Evolutionary conservation across 2,797 vertebrate species (phyloP).

Genomic region (Nyctalus aviator): DNA sequence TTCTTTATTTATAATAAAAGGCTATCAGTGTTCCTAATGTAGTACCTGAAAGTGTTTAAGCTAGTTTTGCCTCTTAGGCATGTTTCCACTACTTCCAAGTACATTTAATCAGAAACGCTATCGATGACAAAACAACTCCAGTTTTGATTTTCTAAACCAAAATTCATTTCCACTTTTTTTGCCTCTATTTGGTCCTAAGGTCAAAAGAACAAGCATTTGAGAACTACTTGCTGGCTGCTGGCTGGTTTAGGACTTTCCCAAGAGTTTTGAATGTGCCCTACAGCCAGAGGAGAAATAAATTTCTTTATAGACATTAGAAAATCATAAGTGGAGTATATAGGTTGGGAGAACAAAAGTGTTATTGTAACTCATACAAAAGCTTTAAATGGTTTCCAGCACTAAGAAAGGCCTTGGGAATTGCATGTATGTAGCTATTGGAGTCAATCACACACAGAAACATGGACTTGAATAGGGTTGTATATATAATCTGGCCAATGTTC

Average conservation of each 20-base stretch:
- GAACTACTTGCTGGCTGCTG: conserved; percentile 16
- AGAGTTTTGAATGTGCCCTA: neutral
- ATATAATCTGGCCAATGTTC: neutral
- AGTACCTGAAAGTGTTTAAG: neutral
- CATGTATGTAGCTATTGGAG: neutral
- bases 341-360: conserved; percentile 39
- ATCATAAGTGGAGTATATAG: conserved; percentile 17
- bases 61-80: conserved; percentile 2
- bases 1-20: conserved; percentile 38
- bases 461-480: neutral
- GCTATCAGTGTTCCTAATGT: neutral
- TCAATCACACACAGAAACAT: conserved; percentile 49
- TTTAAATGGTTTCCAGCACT: neutral
- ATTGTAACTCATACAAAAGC: neutral
- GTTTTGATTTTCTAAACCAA: conserved; percentile 41
- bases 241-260: neutral
- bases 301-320: neutral
- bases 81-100: neutral
- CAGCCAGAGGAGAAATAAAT: conserved; percentile 15
- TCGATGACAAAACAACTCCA: neutral
- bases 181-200: neutral
- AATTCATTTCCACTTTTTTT: conserved; percentile 66
- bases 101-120: conserved; percentile 33
- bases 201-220: conserved; percentile 54
- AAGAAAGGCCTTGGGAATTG: neutral